These are phyloP conservation scores for Malacoraja senta DNA, from an alignment of 2,797 vertebrate genomes.

Conservation along the genomic window DNA sequence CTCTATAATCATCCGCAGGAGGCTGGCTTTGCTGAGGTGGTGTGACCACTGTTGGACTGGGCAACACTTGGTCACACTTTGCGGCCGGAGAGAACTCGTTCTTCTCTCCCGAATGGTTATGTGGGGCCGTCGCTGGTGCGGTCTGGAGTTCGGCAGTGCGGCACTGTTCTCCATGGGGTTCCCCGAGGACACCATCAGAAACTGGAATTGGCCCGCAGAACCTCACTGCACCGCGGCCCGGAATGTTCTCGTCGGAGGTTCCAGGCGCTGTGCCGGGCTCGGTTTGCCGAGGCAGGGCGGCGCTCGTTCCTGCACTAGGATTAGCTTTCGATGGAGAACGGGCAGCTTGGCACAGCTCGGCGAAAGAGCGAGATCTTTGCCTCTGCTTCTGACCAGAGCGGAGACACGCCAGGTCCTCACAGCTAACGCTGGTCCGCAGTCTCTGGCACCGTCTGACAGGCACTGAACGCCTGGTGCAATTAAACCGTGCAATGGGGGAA, in stretches of 20 bases:
- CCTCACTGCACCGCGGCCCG: conserved; percentile 42
- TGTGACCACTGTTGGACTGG: conserved; percentile 47
- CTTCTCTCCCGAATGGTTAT: conserved; percentile 36
- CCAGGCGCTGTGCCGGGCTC: conserved; percentile 41
- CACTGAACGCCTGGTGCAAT: not conserved
- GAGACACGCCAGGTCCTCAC: conserved; percentile 73
- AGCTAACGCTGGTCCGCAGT: conserved; percentile 69
- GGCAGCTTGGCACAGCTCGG: conserved; percentile 72
- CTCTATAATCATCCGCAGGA: conserved; percentile 51
- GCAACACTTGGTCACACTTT: conserved; percentile 45
- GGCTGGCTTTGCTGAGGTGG: conserved; percentile 51
- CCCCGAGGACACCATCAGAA: not conserved
- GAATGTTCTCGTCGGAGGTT: conserved; percentile 38
- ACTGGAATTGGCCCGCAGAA: not conserved
- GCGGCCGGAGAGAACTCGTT: conserved; percentile 43
- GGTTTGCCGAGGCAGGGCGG: conserved; percentile 50
- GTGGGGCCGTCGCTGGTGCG: conserved; percentile 42
- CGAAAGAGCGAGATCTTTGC: conserved; percentile 84
- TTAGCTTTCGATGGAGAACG: conserved; percentile 34
- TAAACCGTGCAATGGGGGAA: conserved; percentile 53
- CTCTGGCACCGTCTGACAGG: conserved; percentile 61
- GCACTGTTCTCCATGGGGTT: not conserved
- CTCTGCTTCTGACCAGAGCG: conserved; percentile 52
- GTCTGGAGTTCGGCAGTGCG: conserved; percentile 47
- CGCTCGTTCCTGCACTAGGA: conserved; percentile 44